Conservation (phyloP, 2,888 invertebrate species). For the Caenorhabditis afra region DNA sequence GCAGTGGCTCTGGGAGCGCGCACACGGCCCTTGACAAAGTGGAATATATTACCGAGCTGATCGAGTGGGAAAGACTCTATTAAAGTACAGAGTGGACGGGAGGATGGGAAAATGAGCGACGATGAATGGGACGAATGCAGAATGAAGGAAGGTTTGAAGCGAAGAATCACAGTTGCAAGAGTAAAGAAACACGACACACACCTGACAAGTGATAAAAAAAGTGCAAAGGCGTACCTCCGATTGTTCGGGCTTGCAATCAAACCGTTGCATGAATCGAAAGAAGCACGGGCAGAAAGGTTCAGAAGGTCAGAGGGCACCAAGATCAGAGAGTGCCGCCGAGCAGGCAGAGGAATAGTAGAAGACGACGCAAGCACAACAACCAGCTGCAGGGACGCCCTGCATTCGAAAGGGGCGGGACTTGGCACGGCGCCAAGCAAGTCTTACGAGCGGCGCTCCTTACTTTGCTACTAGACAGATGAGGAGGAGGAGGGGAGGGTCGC, state of each 20-base stretch:
- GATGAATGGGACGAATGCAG: constrained; percentile 19
- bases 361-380: constrained; percentile 33
- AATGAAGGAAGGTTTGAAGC: neutral
- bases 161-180: neutral
- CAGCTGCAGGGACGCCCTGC: constrained; percentile 35
- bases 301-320: neutral
- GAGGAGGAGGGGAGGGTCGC: constrained; percentile 7
- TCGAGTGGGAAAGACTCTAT: constrained; percentile 27
- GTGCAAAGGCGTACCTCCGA: constrained; percentile 4
- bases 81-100: constrained; percentile 17
- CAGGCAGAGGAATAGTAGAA: constrained; percentile 8
- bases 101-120: neutral
- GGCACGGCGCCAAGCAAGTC: constrained; percentile 52
- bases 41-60: constrained; percentile 39
- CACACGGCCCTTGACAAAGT: constrained; percentile 1
- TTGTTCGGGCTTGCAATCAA: constrained; percentile 13
- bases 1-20: constrained; percentile 11
- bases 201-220: neutral
- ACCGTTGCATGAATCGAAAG: constrained; percentile 8
- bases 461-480: constrained; percentile 22
- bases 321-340: constrained; percentile 5
- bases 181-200: too few species aligned
- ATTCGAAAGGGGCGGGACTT: constrained; percentile 41
- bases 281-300: neutral
- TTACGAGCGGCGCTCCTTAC: constrained; percentile 37